These are phyloP conservation scores for Nicator chloris DNA, from an alignment of 2,113 vertebrate species.

Conservation along the genomic window DNA sequence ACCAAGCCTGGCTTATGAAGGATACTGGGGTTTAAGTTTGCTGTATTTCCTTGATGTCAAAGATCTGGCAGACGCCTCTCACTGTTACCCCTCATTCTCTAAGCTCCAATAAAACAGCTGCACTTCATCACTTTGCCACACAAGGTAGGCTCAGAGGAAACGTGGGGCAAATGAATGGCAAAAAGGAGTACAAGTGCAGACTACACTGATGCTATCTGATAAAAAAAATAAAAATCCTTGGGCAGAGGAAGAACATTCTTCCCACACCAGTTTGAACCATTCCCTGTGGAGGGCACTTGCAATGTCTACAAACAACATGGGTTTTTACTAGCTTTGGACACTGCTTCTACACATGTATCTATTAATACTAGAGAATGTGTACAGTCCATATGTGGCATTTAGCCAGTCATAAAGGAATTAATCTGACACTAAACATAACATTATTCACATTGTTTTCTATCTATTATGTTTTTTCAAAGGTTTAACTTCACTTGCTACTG, in stretches of 20 bases:
- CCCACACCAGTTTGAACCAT: neutral
- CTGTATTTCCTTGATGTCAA: neutral
- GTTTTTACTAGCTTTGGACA: neutral
- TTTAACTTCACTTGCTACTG: neutral
- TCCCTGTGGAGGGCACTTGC: neutral
- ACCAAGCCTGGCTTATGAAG: no score
- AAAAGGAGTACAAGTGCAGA: neutral
- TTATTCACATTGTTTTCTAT: neutral
- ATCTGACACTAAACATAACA: neutral
- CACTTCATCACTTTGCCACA: neutral
- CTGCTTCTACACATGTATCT: neutral
- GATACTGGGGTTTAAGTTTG: neutral
- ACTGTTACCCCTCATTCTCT: no score
- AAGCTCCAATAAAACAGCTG: neutral
- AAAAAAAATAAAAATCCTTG: neutral
- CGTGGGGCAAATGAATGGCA: neutral
- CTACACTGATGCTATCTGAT: neutral
- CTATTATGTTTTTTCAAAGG: neutral
- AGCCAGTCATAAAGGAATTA: neutral
- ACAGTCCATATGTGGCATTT: neutral
- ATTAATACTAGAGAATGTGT: neutral
- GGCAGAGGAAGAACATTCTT: neutral
- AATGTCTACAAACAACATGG: neutral
- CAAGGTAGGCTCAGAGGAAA: neutral
- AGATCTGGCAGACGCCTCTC: neutral